Base-by-base conservation (phyloP, 2,113 vertebrate species). In the Sus scrofa region DNA sequence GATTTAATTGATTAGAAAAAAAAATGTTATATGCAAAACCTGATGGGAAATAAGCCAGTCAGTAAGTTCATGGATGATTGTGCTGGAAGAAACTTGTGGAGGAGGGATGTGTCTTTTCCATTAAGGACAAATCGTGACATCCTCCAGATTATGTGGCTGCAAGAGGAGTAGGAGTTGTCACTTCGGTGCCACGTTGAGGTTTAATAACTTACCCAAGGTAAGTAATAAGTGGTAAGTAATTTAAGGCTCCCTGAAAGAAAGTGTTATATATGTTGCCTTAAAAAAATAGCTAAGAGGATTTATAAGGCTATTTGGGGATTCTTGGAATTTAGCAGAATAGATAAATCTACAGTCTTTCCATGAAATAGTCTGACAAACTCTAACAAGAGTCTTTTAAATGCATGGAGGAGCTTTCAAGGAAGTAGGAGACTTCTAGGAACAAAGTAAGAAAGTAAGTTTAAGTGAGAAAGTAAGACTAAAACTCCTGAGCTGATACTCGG, bases 341-440 rank as follows among this genome's bases (percentile, higher is more conserved):
- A 58, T 58, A 79, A 79, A 34, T 58, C n/a, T 89, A 60, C 3
- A 67, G 75, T 75, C 58, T 7, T 68, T 19, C 34, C 2, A 4
- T 44, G 32, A 74, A 30, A 60, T 50, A 30, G 56, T 6, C 60
- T 60, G 60, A 89, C 52, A 56, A 65, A 65, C 58, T 44, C 18
- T 44, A 74, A 44, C 7, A 89, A 83, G 60, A 84, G n/a, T 50
- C 60, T 74, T 75, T 73, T 90, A 89, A 90, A 60, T 90, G 52
- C 8, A 24, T 30, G 13, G 20, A 24, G 84, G 30, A 90, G 71
- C 30, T 19, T 95, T 26, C 30, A 68, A 56, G 11, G 73, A 89
- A 68, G 20, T 75, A 77, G 67, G 19, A 89, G 26, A 60, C 10
- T 60, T 77, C 50, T 24, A 50, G 22, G 60, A 1, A 18, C 10